Percentiles rank a stretch among this genome's conserved stretches.
phyloP scores from a whole-genome alignment of 1,140 invertebrate species.

The Eriosoma lanigerum region DNA sequence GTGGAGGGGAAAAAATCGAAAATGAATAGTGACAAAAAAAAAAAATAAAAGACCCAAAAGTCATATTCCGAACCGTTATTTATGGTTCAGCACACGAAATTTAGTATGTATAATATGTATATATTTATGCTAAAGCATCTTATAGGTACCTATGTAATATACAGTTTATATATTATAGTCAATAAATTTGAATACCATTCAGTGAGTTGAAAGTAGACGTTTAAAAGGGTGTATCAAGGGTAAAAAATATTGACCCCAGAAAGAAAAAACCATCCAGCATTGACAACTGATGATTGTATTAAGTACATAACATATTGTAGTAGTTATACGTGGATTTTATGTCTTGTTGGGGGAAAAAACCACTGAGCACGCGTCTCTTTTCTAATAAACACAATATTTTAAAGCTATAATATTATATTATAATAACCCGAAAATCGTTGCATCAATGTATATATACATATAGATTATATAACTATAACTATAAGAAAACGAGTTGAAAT shows the following conservation, averaged over 20 bases:
- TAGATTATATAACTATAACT: not conserved
- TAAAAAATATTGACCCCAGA: conserved; percentile 30
- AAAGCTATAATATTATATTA: not conserved
- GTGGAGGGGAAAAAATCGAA: conserved; percentile 23
- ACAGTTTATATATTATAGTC: conserved; percentile 11
- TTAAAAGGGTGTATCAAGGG: conserved; percentile 15
- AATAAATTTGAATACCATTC: conserved; percentile 40
- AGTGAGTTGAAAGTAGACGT: conserved; percentile 21
- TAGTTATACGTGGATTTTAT: not conserved
- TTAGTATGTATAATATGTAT: not conserved
- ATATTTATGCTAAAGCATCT: too few species aligned
- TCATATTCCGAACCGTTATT: conserved; percentile 36
- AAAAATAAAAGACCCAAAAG: conserved; percentile 42
- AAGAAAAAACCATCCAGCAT: conserved; percentile 20
- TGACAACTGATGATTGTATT: conserved; percentile 43
- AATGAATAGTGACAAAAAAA: conserved; percentile 21
- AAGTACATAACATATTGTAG: conserved; percentile 4
- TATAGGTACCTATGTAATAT: not conserved
- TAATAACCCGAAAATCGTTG: conserved; percentile 9
- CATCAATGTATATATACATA: not conserved
- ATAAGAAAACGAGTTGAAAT: conserved; percentile 31
- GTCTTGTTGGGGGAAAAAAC: conserved; percentile 21
- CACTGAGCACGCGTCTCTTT: conserved; percentile 39
- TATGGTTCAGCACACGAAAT: conserved; percentile 27
- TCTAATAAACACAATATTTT: conserved; percentile 14